Conservation (phyloP, 1,140 invertebrate species). For the Diuraphis noxia region DNA sequence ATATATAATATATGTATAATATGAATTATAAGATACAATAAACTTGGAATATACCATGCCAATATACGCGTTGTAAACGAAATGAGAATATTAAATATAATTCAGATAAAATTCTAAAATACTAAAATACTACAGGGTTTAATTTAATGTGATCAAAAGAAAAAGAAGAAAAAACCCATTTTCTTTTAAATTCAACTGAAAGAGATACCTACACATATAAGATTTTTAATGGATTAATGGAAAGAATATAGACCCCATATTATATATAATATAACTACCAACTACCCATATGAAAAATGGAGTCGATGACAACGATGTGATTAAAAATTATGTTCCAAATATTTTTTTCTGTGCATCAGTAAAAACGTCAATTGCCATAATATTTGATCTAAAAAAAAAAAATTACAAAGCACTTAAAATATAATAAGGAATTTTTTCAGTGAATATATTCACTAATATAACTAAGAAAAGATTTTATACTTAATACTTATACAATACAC, state of each 20-base stretch:
- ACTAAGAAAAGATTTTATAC: no score
- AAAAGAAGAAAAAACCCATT: neutral
- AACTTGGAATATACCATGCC: neutral
- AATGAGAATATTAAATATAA: neutral
- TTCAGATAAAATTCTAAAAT: neutral
- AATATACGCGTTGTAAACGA: neutral
- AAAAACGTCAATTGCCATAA: neutral
- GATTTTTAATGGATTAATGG: neutral
- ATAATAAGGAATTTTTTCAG: neutral
- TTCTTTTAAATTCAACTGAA: neutral
- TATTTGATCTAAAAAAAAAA: neutral
- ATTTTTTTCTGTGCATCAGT: neutral
- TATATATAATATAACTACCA: no score
- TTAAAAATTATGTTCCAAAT: neutral
- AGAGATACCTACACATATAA: neutral
- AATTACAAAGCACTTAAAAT: neutral
- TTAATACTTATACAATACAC: no score
- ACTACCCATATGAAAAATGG: neutral
- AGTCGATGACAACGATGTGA: neutral
- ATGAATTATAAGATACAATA: no score
- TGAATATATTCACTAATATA: neutral
- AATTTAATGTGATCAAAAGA: neutral
- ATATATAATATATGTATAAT: neutral
- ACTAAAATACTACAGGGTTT: neutral
- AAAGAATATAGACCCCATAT: neutral